A percentile compares a stretch with the other conserved stretches of the same genome.
These are phyloP conservation scores for Seriola rivoliana DNA, from an alignment of 2,113 vertebrate genomes.

Conservation along the genomic window DNA sequence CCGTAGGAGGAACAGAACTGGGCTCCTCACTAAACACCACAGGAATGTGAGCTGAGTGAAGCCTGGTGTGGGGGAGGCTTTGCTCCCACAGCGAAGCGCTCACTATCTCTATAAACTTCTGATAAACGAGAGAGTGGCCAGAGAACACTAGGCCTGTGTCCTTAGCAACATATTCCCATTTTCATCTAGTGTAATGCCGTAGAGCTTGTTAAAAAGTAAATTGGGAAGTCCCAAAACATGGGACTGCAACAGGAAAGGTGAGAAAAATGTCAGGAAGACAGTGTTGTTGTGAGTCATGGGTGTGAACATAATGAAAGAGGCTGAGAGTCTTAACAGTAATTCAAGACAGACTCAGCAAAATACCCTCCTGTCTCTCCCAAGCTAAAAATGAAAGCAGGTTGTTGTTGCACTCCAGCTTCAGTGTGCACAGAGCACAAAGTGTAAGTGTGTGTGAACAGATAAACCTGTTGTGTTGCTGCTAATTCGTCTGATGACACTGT, in stretches of 20 bases:
- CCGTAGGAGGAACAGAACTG: slow-evolving; percentile 36
- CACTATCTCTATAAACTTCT: slow-evolving; percentile 67
- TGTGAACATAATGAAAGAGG: slow-evolving; percentile 50
- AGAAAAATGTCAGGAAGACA: slow-evolving; percentile 76
- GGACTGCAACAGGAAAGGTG: slow-evolving; percentile 72
- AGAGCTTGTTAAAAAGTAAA: neutral
- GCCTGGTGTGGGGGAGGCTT: slow-evolving; percentile 60
- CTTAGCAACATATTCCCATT: neutral
- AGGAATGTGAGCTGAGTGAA: slow-evolving; percentile 77
- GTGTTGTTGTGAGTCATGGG: slow-evolving; percentile 54
- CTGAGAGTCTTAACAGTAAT: slow-evolving; percentile 26
- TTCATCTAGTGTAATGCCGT: neutral
- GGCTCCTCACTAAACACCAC: slow-evolving; percentile 62
- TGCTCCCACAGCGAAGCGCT: slow-evolving; percentile 40
- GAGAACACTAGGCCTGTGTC: slow-evolving; percentile 2
- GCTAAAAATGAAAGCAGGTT: slow-evolving; percentile 19
- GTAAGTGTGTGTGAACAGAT: neutral
- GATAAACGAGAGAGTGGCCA: slow-evolving; percentile 56
- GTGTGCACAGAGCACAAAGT: neutral
- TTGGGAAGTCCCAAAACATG: neutral
- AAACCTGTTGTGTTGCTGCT: neutral
- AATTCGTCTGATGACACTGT: neutral
- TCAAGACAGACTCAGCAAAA: slow-evolving; percentile 53
- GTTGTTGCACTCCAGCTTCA: neutral
- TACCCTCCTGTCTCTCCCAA: neutral